phyloP scores from a whole-genome alignment of 2,888 invertebrate species.

The Cacoxenus indagator region DNA sequence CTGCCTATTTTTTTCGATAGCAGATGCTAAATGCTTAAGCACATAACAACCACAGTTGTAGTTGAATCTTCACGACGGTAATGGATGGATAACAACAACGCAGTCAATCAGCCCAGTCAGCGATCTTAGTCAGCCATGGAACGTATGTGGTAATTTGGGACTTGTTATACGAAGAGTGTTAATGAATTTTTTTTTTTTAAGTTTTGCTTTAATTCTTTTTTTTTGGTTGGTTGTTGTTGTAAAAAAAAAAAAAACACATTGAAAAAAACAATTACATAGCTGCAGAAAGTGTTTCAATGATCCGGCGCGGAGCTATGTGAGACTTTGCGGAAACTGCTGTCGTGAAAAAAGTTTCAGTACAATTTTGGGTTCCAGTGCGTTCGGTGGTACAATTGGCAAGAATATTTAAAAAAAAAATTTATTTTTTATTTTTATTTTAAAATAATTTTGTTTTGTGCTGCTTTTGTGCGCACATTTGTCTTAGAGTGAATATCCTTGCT shows the following conservation, averaged over 20 bases:
- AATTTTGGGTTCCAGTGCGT: neutral
- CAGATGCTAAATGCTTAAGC: constrained; percentile 46
- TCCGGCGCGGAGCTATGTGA: neutral
- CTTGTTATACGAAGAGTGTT: constrained; percentile 58
- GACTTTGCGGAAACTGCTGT: neutral
- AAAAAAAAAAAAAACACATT: neutral
- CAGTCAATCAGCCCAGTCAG: constrained; percentile 6
- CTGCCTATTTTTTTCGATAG: constrained; percentile 24
- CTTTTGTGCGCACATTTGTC: neutral
- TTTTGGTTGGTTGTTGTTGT: too few species aligned
- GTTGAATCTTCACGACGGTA: neutral
- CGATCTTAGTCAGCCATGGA: constrained; percentile 19
- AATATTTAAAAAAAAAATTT: neutral
- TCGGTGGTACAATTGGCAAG: neutral
- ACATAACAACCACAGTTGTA: constrained; percentile 41
- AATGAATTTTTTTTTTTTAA: constrained; percentile 61
- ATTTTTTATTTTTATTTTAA: constrained; percentile 29
- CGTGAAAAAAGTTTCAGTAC: constrained; percentile 3
- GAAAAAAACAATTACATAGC: neutral
- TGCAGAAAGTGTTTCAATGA: neutral
- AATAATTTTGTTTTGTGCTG: constrained; percentile 8
- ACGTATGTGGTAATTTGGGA: constrained; percentile 54
- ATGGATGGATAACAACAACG: constrained; percentile 29
- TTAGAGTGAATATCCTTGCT: constrained; percentile 23
- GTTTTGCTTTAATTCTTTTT: too few species aligned